phyloP scores from a whole-genome alignment of 2,888 invertebrate genomes.

The Dryococelus australis region DNA sequence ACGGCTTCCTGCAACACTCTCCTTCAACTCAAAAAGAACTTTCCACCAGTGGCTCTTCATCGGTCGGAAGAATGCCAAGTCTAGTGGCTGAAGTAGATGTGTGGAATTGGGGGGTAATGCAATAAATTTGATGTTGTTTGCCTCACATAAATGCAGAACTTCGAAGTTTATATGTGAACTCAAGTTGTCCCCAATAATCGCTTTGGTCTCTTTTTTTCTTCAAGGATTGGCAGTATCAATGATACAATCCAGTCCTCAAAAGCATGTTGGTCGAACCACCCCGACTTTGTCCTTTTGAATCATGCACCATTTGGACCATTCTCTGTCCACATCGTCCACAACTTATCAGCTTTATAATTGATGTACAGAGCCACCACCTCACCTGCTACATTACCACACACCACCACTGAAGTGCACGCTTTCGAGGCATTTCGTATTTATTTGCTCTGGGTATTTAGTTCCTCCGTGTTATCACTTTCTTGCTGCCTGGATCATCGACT shows the following conservation, averaged over 20 bases:
- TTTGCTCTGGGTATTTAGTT: too few relatives aligned
- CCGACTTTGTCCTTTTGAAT: slow-evolving; percentile 11
- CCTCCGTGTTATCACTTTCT: not conserved
- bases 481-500: slow-evolving; percentile 18
- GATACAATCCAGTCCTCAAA: slow-evolving; percentile 17
- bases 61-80: not conserved
- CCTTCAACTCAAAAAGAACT: not conserved
- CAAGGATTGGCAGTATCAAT: not conserved
- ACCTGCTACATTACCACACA: too few relatives aligned
- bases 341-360: too few relatives aligned
- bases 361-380: too few relatives aligned
- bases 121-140: too few relatives aligned
- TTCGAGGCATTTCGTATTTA: not conserved
- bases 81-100: not conserved
- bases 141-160: too few relatives aligned
- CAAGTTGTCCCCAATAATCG: too few relatives aligned
- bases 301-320: too few relatives aligned
- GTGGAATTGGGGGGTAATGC: too few relatives aligned
- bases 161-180: too few relatives aligned
- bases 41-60: not conserved
- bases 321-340: too few relatives aligned
- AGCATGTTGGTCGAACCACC: not conserved
- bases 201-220: not conserved
- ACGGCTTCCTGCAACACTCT: not conserved
- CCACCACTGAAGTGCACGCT: not conserved